Evolutionary conservation across 2,797 vertebrate genomes (phyloP), one percentile per base, ranked within the genome.

Genomic region (Girardinus metallicus): DNA sequence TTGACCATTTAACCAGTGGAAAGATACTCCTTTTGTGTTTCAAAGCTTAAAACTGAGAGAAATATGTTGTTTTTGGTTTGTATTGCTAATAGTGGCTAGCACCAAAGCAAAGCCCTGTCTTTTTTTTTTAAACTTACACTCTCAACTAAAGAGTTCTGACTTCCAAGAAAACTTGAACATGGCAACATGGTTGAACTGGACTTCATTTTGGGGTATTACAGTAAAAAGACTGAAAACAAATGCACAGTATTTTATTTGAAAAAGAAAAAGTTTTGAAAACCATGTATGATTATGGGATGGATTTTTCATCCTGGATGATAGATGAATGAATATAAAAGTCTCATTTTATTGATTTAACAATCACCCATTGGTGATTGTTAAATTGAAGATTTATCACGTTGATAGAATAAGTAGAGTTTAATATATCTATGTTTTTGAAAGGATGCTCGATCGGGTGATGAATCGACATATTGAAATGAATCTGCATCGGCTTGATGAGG

Each of bases 391-490:
- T 4, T 44, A 29, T 11, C 2, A 41, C n/a, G 29, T 44, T 46
- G 29, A 44, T 70, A n/a, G 66, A 70, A 23, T 43, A 70, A 29
- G 2, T 43, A 44, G 5, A 71, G 26, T 43, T 71, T n/a, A 2
- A n/a, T 71, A 16, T 62, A 62, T 91, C 21, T 77, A 1, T 89
- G 49, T 93, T 44, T 93, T 80, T 85, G 11, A 43, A 79, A 99
- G 98, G 83, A 95, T 97, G 86, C 89, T 99, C 73, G 95, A 97
- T 71, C 89, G 89, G 36, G 93, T 99, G 77, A 98, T 98, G 88
- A 94, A 98, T 62, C 95, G 94, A 26, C 96, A 98, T 74, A 91
- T 99, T 85, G 92, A 96, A 71, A 96, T 95, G 96, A 98, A 99
- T 88, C 97, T 92, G 80, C 92, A 97, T 92, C 94, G 75, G 64